Percentiles rank a stretch among this genome's conserved stretches.
These are phyloP conservation scores for Drosophila gunungcola DNA, from an alignment of 1,140 invertebrate genomes.

Conservation along the genomic window DNA sequence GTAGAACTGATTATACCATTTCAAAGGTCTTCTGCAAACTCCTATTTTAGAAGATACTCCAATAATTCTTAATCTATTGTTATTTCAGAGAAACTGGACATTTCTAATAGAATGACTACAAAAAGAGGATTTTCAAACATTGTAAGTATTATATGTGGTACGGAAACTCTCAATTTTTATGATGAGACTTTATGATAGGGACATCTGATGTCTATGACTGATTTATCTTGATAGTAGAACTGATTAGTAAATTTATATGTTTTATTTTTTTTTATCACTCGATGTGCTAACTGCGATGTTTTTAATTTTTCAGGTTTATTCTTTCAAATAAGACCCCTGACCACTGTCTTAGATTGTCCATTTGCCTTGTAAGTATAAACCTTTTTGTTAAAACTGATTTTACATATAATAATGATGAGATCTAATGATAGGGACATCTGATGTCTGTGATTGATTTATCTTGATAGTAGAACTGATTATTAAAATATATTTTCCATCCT, in stretches of 20 bases:
- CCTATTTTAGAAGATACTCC: no score
- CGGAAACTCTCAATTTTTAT: background rate
- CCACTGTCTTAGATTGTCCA: no score
- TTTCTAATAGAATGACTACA: background rate
- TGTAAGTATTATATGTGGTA: constrained; percentile 6
- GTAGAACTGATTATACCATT: constrained; percentile 35
- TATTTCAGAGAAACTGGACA: background rate
- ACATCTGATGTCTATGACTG: constrained; percentile 53
- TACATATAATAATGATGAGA: constrained; percentile 12
- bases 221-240: constrained; percentile 43
- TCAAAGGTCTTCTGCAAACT: no score
- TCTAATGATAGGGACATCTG: constrained; percentile 46
- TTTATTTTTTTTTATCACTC: no score
- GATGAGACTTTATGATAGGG: constrained; percentile 42
- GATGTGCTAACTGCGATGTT: no score
- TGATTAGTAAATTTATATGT: background rate
- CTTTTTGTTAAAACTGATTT: no score
- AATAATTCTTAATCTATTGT: background rate
- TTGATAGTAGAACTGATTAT: constrained; percentile 12
- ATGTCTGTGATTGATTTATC: constrained; percentile 54
- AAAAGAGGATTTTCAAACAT: background rate
- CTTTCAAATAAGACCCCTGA: no score
- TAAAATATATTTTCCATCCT: no score
- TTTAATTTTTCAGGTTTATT: no score
- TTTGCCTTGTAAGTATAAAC: constrained; percentile 8